Evolutionary conservation across 2,888 invertebrate genomes (phyloP).

Genomic region (Tricholauxania praeusta): DNA sequence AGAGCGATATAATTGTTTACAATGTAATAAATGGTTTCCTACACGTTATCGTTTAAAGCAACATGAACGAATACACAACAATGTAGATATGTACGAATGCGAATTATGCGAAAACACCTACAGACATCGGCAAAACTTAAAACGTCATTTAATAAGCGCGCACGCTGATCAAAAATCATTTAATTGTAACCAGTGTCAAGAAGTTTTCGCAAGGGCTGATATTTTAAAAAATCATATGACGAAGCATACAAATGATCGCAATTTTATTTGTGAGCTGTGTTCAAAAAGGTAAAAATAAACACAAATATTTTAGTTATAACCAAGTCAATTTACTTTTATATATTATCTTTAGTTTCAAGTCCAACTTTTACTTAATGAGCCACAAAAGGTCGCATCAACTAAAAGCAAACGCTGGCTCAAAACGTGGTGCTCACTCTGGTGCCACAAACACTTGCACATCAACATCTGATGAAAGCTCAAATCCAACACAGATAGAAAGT

Average conservation of each 20-base stretch:
- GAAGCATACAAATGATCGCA: conserved; percentile 44
- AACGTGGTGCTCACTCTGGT: conserved; percentile 5
- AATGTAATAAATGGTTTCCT: conserved; percentile 50
- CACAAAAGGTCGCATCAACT: conserved; percentile 44
- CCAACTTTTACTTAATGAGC: conserved; percentile 42
- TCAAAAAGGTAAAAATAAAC: conserved; percentile 42
- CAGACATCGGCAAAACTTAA: conserved; percentile 43
- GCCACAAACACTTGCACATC: conserved; percentile 10
- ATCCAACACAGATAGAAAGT: conserved; percentile 8
- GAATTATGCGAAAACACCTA: conserved; percentile 40
- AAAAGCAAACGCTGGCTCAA: not conserved
- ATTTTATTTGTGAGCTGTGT: conserved; percentile 46
- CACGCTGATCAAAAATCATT: conserved; percentile 42
- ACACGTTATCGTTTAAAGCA: conserved; percentile 43
- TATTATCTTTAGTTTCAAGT: conserved; percentile 47
- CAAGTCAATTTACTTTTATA: not conserved
- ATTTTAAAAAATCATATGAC: conserved; percentile 49
- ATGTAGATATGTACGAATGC: conserved; percentile 40
- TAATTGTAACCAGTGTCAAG: conserved; percentile 45
- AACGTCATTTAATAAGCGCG: conserved; percentile 46
- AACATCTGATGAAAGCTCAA: conserved; percentile 22
- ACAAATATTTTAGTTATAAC: not conserved
- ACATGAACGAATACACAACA: conserved; percentile 48
- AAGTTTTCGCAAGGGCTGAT: conserved; percentile 46
- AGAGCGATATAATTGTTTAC: conserved; percentile 46